Evolutionary conservation across 1,140 invertebrate genomes (phyloP).

Genomic region (Agrilus planipennis): DNA sequence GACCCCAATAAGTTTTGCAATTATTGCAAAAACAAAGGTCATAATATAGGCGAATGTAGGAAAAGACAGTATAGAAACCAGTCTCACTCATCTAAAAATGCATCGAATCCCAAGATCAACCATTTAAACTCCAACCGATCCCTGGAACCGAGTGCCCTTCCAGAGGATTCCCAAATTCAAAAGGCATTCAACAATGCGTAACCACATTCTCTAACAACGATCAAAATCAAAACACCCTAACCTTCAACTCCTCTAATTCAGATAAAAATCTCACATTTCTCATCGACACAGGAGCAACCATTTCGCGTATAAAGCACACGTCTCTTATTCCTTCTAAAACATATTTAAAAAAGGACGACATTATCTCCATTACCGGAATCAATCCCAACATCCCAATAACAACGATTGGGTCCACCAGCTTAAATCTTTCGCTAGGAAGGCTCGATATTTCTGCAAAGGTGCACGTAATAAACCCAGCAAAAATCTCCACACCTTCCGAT

Average conservation of each 20-base stretch:
- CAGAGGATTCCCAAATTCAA: slow-evolving; percentile 2
- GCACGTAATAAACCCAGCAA: not conserved
- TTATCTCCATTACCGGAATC: not conserved
- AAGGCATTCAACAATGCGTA: not conserved
- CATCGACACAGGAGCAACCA: slow-evolving; percentile 1
- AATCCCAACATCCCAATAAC: not conserved
- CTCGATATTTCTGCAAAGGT: not conserved
- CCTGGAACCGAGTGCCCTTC: slow-evolving; percentile 3
- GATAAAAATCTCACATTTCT: slow-evolving; percentile 3
- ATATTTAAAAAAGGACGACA: not conserved
- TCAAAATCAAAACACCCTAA: not conserved
- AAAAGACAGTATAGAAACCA: slow-evolving; percentile 2
- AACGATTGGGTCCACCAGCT: not conserved
- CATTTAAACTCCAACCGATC: not conserved
- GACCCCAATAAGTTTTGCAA: slow-evolving; percentile 3
- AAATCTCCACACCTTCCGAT: slow-evolving; percentile 2
- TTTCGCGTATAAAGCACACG: not conserved
- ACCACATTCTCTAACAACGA: not conserved
- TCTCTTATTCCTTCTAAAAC: not conserved
- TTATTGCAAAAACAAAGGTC: slow-evolving; percentile 7
- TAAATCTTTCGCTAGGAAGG: not conserved
- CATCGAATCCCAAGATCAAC: not conserved
- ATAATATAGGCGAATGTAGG: not conserved
- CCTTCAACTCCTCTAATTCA: not conserved
- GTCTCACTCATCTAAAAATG: not conserved